Conservation (phyloP, 2,797 vertebrate genomes). For the Phylloscopus collybita region DNA sequence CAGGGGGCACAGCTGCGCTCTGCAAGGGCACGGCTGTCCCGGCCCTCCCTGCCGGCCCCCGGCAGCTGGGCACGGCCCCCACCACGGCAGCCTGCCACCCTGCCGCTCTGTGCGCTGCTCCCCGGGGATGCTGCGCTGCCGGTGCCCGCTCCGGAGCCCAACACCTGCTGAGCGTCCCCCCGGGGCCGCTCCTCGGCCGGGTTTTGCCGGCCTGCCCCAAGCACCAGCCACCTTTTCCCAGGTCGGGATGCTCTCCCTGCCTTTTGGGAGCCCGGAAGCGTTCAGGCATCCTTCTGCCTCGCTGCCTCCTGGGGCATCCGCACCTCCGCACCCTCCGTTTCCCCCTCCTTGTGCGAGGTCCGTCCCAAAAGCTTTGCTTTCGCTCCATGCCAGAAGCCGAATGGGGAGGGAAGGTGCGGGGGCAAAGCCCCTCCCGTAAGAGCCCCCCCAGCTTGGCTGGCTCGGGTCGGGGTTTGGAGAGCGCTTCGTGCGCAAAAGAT, state of each 20-base stretch:
- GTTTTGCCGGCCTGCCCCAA: fast-evolving
- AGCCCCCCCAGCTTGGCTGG: not conserved
- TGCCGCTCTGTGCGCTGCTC: not conserved
- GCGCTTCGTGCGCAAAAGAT: not conserved
- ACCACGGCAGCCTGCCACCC: not conserved
- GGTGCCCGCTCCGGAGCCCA: fast-evolving
- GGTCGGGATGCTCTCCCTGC: fast-evolving
- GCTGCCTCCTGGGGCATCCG: fast-evolving
- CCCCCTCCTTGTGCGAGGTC: not conserved
- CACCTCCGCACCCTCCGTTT: fast-evolving
- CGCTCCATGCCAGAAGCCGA: not conserved
- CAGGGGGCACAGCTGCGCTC: slow-evolving; percentile 7
- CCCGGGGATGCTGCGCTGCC: fast-evolving
- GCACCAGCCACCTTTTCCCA: not conserved
- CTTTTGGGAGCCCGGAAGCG: not conserved
- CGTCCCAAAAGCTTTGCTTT: not conserved
- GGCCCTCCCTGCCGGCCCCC: not conserved
- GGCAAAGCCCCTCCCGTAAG: no score
- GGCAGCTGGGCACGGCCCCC: not conserved
- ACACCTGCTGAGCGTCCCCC: fast-evolving
- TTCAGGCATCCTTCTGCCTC: not conserved
- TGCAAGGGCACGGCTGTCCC: not conserved
- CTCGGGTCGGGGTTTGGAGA: not conserved
- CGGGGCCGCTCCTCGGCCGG: fast-evolving
- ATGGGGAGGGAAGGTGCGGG: fast-evolving